Base-by-base conservation (phyloP, 2,888 invertebrate species). In the Ametastegia equiseti region DNA sequence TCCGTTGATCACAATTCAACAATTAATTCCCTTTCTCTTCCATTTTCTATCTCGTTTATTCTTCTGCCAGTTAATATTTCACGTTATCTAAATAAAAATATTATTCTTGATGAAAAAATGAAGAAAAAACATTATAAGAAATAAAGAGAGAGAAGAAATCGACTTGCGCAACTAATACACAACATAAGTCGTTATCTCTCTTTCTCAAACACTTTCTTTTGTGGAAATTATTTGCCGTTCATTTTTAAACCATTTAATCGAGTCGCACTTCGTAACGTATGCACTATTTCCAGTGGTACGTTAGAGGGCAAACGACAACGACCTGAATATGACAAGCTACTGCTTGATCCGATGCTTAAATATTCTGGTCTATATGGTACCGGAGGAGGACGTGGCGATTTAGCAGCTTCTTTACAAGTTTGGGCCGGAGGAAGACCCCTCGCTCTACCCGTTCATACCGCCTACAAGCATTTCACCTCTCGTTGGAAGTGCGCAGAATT, bases 391-490 rank as follows among this genome's bases (percentile, higher is more conserved):
- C 86, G 88, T 82, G 96, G 98, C 0, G 98, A 99, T 89, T 93
- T 99, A 84, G 96, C 96, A 91, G 98, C 98, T 11, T 96, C 96
- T 0, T 95, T 97, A 86, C 97, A 98, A 92, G 94, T 98, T 13
- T 95, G 95, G 91, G 95, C 96, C 83, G 96, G 97, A 89, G 96
- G 96, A 75, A 94, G 95, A 79, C 95, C 97, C 0, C 93, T 98
- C 1, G 96, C 97, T 19, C 92, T 98, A 84, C 97, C 98, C 0
- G 96, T 98, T 15, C 95, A 95, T 54, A 98, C 98, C 1, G 96
- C 98, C 0, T 98, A 98, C 89, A 99, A 98, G 92, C 94, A 97
- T 1, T 99, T 99, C 89, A 96, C 96, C 30, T 97, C 96, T 80
- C 93, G 98, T 87, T 99, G 98, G 98, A 97, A 97, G 97, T 97